phyloP scores from a whole-genome alignment of 2,888 invertebrate species.

The Papilio gigon region DNA sequence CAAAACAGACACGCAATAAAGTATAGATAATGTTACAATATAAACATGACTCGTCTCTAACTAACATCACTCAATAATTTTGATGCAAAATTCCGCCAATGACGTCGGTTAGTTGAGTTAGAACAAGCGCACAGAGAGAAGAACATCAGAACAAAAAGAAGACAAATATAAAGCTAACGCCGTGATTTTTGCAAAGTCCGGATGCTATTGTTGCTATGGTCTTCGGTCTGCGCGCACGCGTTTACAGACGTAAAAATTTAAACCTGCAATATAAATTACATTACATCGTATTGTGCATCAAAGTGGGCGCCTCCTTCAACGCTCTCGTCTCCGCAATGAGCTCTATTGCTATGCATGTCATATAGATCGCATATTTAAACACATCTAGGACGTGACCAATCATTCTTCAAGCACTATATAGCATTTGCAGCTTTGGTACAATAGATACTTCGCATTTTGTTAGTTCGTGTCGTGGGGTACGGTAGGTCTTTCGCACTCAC shows the following conservation, averaged over 20 bases:
- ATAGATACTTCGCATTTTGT: too few relatives aligned
- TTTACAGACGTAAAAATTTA: conserved; percentile 40
- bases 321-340: too few relatives aligned
- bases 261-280: conserved; percentile 41
- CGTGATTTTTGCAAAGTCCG: conserved; percentile 23
- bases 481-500: too few relatives aligned
- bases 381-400: too few relatives aligned
- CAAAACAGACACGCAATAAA: background rate
- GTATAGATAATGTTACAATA: conserved; percentile 23
- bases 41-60: conserved; percentile 35
- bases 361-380: too few relatives aligned
- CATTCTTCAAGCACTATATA: too few relatives aligned
- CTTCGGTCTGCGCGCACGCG: conserved; percentile 39
- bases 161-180: conserved; percentile 12
- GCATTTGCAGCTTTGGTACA: too few relatives aligned
- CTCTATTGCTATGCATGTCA: too few relatives aligned
- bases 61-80: conserved; percentile 35
- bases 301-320: too few relatives aligned
- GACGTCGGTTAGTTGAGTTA: conserved; percentile 34
- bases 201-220: conserved; percentile 27
- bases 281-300: conserved; percentile 25
- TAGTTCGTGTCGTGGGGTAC: too few relatives aligned
- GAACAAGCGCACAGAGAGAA: conserved; percentile 42
- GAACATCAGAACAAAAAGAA: conserved; percentile 30
- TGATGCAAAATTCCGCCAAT: conserved; percentile 23